Evolutionary conservation across 2,797 vertebrate genomes (phyloP), one percentile per base, ranked within the genome.

Genomic region (Pelodytes ibericus): DNA sequence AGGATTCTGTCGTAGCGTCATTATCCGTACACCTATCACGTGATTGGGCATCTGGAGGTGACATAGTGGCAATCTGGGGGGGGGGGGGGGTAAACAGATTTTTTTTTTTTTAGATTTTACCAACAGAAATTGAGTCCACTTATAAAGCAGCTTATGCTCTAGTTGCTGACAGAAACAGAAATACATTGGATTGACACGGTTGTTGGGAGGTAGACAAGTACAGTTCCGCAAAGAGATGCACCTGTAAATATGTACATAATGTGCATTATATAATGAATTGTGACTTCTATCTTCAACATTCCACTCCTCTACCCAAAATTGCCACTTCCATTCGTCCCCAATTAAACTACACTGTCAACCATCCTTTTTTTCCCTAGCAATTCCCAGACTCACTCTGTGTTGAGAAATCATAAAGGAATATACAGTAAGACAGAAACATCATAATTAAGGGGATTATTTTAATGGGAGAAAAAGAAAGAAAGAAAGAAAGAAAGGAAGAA

Each of bases 381-480:
- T 62, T 59, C 51, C 61, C 61, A 72, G 39, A 16, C 75, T 60
- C 66, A 22, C 33, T 63, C 74, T 70, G 58, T 29, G 66, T 39
- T 27, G 39, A 66, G 25, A 22, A 36, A 67, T 62, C 75, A 49
- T 67, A 72, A 72, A 72, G 62, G 27, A 24, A 58, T n/a, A 39
- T 41, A 29, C 41, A n/a, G 33, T n/a, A 18, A 41, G 75, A 72
- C 75, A 79, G 76, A 72, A 72, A 79, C 76, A 79, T 79, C 76
- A 80, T 69, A 67, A 82, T 1, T 73, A 76, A 22, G 24, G n/a
- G 61, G 69, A 22, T 72, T 73, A 80, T 83, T 81, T 15, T 80
- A 78, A n/a, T n/a, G n/a, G n/a, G n/a, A n/a, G n/a, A n/a, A n/a
- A n/a, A n/a, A n/a, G n/a, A n/a, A n/a, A n/a, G n/a, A n/a, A n/a